A percentile compares a stretch with the other conserved stretches of the same genome.
Conservation (phyloP, 2,113 vertebrate species). For the Amazona vittata region DNA sequence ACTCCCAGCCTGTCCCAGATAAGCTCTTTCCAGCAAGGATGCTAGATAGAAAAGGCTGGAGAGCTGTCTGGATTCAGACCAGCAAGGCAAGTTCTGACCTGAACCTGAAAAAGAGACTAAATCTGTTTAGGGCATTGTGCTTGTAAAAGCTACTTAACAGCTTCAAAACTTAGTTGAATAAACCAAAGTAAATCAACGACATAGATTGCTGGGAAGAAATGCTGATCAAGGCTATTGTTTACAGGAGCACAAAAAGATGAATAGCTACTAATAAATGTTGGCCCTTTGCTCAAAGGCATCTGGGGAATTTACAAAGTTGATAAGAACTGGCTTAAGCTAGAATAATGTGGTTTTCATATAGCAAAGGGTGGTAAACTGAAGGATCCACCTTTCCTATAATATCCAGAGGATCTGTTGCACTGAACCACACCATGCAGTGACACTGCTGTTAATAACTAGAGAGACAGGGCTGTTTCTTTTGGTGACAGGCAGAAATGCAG, state of each 20-base stretch:
- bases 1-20: neutral
- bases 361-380: neutral
- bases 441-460: neutral
- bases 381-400: neutral
- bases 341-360: slow-evolving; percentile 52
- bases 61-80: neutral
- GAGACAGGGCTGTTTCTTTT: neutral
- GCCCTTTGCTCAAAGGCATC: slow-evolving; percentile 46
- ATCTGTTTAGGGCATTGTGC: neutral
- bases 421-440: neutral
- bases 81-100: neutral
- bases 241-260: slow-evolving; percentile 44
- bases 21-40: neutral
- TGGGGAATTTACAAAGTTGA: slow-evolving; percentile 52
- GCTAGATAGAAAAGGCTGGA: slow-evolving; percentile 7
- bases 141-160: neutral
- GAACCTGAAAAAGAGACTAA: neutral
- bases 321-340: slow-evolving; percentile 26
- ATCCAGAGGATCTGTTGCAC: neutral
- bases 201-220: neutral
- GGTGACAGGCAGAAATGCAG: neutral
- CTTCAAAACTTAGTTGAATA: slow-evolving; percentile 20
- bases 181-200: slow-evolving; percentile 39
- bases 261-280: slow-evolving; percentile 45
- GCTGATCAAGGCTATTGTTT: slow-evolving; percentile 53